Evolutionary conservation across 2,797 vertebrate genomes (phyloP).

Genomic region (Gymnoscopelus microlampas): DNA sequence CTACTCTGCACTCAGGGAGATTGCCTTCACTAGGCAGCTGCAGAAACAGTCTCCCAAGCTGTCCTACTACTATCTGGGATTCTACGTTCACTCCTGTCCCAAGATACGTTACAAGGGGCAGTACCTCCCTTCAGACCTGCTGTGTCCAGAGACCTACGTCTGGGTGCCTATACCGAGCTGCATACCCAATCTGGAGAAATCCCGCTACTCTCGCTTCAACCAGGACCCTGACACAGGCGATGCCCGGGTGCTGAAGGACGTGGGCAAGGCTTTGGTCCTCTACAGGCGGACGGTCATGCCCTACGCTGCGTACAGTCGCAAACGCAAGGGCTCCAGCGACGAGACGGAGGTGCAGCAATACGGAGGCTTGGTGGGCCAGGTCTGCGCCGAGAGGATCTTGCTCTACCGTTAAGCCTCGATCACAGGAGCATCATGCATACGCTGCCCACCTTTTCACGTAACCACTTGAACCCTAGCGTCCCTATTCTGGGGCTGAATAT

Average conservation of each 20-base stretch:
- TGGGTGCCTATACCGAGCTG: slow-evolving; percentile 91
- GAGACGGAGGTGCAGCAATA: slow-evolving; percentile 89
- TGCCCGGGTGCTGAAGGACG: slow-evolving; percentile 80
- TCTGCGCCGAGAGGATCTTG: slow-evolving; percentile 89
- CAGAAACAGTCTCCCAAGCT: slow-evolving; percentile 90
- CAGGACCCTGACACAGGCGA: slow-evolving; percentile 91
- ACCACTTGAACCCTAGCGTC: not conserved
- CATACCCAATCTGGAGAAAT: slow-evolving; percentile 84
- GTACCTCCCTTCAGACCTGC: slow-evolving; percentile 91
- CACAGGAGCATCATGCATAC: not conserved
- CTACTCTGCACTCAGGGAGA: slow-evolving; percentile 98
- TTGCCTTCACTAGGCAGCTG: slow-evolving; percentile 92
- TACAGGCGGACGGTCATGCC: slow-evolving; percentile 89
- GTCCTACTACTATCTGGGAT: slow-evolving; percentile 95
- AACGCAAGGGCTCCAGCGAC: slow-evolving; percentile 84
- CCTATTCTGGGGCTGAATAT: no score
- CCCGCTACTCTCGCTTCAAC: slow-evolving; percentile 89
- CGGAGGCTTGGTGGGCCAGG: slow-evolving; percentile 89
- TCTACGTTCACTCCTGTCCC: slow-evolving; percentile 97
- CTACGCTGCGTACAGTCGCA: slow-evolving; percentile 85
- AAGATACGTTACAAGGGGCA: slow-evolving; percentile 99
- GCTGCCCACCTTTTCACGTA: slow-evolving; percentile 34
- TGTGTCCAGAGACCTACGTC: slow-evolving; percentile 93
- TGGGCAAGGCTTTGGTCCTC: slow-evolving; percentile 85
- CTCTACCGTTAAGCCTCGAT: slow-evolving; percentile 83